A percentile compares a stretch with the other conserved stretches of the same genome.
Evolutionary conservation across 2,888 invertebrate genomes (phyloP).

Genomic region (Agrochola macilenta): DNA sequence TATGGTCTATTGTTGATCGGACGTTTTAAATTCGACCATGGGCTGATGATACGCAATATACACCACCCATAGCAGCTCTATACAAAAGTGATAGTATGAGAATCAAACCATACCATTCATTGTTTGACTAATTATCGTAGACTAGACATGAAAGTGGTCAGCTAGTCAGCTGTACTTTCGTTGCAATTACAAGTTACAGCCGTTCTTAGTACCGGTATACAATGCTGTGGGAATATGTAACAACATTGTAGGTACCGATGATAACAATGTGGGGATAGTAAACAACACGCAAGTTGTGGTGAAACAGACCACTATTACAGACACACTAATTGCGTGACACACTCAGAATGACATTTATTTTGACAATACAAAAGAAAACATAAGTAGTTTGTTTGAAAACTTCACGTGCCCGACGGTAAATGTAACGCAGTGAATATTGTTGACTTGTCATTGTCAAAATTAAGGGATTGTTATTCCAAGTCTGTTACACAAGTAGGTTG

Average conservation of each 20-base stretch:
- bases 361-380: neutral
- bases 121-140: slow-evolving; percentile 1
- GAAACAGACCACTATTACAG: neutral
- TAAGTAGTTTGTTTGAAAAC: neutral
- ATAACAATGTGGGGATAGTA: slow-evolving; percentile 1
- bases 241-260: neutral
- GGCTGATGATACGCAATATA: neutral
- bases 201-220: neutral
- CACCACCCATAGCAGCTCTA: neutral
- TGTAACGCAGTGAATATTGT: neutral
- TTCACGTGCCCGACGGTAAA: neutral
- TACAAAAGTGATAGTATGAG: slow-evolving; percentile 37
- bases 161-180: slow-evolving; percentile 18
- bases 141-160: slow-evolving; percentile 40
- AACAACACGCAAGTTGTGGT: neutral
- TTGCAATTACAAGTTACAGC: slow-evolving; percentile 20
- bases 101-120: slow-evolving; percentile 16
- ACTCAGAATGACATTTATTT: slow-evolving; percentile 1
- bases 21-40: neutral
- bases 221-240: slow-evolving; percentile 24
- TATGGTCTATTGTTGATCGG: neutral
- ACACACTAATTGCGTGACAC: neutral
- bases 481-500: neutral
- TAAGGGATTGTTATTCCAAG: too few species aligned
- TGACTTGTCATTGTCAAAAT: neutral